Evolutionary conservation across 2,113 vertebrate species (phyloP).

Genomic region (Chloebia gouldiae): DNA sequence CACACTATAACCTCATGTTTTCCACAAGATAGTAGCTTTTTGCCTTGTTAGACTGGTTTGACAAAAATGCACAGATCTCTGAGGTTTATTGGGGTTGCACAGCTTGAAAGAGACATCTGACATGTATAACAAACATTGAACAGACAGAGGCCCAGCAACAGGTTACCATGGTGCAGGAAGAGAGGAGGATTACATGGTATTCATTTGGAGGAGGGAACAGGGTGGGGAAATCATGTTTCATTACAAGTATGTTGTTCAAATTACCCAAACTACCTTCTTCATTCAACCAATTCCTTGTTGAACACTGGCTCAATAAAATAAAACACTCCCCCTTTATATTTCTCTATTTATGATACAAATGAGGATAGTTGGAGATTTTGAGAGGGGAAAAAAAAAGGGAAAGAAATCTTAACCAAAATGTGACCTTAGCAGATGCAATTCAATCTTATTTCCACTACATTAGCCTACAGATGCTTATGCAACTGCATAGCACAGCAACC

Average conservation of each 20-base stretch:
- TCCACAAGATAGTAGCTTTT: neutral
- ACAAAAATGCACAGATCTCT: neutral
- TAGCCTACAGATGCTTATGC: constrained; percentile 58
- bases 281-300: constrained; percentile 22
- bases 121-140: neutral
- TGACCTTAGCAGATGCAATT: constrained; percentile 63
- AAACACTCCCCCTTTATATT: neutral
- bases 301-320: constrained; percentile 33
- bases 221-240: neutral
- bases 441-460: constrained; percentile 46
- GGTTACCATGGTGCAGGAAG: neutral
- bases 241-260: neutral
- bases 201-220: neutral
- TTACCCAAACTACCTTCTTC: constrained; percentile 24
- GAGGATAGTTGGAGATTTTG: constrained; percentile 21
- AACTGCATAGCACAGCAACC: constrained; percentile 60
- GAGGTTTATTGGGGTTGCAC: neutral
- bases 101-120: neutral
- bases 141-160: neutral
- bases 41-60: neutral
- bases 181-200: neutral
- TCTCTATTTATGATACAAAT: constrained; percentile 53
- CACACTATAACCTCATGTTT: fast-evolving
- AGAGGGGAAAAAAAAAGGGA: neutral
- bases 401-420: constrained; percentile 47